Evolutionary conservation across 2,113 vertebrate species (phyloP).

Genomic region (Poeciliopsis turrubarensis): DNA sequence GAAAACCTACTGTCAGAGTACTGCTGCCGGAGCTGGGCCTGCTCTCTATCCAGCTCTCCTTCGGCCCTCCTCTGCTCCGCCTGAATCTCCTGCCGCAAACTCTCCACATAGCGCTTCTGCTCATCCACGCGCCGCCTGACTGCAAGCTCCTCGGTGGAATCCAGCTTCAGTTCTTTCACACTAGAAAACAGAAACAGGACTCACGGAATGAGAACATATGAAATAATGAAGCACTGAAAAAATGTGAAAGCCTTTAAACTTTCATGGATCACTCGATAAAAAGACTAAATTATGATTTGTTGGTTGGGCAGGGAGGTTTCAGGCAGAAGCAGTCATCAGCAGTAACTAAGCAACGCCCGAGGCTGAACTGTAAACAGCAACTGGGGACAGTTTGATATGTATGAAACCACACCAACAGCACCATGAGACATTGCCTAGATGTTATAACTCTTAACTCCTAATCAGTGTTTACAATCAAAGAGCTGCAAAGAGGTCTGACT

Average conservation of each 20-base stretch:
- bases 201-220: not conserved
- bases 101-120: constrained; percentile 83
- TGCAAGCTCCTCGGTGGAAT: constrained; percentile 58
- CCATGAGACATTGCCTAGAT: constrained; percentile 23
- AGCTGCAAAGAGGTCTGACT: not conserved
- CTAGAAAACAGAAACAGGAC: constrained; percentile 41
- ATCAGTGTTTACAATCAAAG: constrained; percentile 40
- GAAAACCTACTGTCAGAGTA: constrained; percentile 85
- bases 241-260: constrained; percentile 12
- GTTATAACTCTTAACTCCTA: constrained; percentile 14
- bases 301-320: constrained; percentile 5
- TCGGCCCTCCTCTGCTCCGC: constrained; percentile 84
- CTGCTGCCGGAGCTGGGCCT: constrained; percentile 80
- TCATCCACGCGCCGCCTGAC: constrained; percentile 73
- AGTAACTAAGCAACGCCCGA: constrained; percentile 73
- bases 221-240: constrained; percentile 4
- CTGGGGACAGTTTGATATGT: constrained; percentile 35
- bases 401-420: constrained; percentile 31
- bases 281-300: constrained; percentile 11
- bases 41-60: constrained; percentile 84
- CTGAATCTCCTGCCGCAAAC: constrained; percentile 85
- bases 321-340: constrained; percentile 25
- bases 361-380: constrained; percentile 60
- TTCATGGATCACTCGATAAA: not conserved
- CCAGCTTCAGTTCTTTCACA: constrained; percentile 36